phyloP scores from a whole-genome alignment of 2,888 invertebrate genomes.

The Plebejus anna region DNA sequence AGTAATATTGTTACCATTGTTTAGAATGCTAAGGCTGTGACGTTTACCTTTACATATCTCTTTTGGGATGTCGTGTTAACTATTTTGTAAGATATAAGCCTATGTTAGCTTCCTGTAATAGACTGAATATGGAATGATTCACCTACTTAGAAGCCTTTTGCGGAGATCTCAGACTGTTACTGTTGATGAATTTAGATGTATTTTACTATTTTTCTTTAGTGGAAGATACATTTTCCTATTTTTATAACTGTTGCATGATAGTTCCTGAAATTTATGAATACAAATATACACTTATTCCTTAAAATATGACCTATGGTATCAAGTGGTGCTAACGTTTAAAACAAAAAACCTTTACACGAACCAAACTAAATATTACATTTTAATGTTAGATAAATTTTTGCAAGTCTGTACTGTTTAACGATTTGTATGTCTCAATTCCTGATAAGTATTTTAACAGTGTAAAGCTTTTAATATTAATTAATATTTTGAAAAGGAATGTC shows the following conservation, averaged over 20 bases:
- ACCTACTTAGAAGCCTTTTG: background rate
- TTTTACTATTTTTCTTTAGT: background rate
- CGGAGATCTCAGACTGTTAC: background rate
- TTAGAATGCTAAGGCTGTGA: conserved; percentile 23
- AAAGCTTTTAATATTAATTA: background rate
- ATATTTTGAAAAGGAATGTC: background rate
- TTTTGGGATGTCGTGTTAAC: conserved; percentile 15
- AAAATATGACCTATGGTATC: background rate
- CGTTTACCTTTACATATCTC: conserved; percentile 21
- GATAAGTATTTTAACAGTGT: background rate
- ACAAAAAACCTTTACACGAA: background rate
- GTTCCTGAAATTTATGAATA: background rate
- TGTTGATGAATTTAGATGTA: background rate
- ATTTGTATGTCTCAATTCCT: background rate
- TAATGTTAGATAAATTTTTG: background rate
- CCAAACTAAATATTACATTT: background rate
- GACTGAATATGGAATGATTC: background rate
- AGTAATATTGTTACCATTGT: conserved; percentile 19
- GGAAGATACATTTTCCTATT: background rate
- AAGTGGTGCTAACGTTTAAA: background rate
- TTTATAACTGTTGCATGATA: background rate
- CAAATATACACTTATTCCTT: background rate
- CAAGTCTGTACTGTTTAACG: background rate
- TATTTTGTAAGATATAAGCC: conserved; percentile 6
- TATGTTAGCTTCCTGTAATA: conserved; percentile 1